phyloP scores from a whole-genome alignment of 2,888 invertebrate genomes.

The Zhengitettix transpicula region DNA sequence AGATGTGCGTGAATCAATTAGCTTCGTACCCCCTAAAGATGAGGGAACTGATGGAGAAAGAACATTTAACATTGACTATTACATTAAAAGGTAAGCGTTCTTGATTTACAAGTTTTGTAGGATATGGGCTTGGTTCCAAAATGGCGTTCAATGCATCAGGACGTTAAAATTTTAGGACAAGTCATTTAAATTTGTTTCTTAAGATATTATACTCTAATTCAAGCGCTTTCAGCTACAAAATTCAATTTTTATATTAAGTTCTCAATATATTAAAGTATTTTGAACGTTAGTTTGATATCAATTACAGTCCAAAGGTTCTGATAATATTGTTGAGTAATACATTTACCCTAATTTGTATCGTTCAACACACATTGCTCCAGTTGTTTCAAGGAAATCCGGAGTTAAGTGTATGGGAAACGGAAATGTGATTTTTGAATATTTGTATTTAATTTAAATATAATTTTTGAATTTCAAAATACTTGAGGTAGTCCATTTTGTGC shows the following conservation, averaged over 20 bases:
- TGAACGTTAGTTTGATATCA: too few relatives aligned
- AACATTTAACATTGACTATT: constrained; percentile 48
- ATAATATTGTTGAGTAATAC: too few relatives aligned
- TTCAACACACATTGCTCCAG: too few relatives aligned
- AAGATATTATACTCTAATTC: neutral
- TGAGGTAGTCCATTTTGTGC: too few relatives aligned
- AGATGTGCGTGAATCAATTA: constrained; percentile 21
- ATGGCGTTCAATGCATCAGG: neutral
- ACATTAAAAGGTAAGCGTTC: constrained; percentile 37
- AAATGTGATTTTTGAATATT: too few relatives aligned
- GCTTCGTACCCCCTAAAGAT: constrained; percentile 32
- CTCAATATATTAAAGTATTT: too few relatives aligned
- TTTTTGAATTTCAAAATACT: too few relatives aligned
- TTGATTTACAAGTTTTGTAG: neutral
- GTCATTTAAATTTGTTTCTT: neutral
- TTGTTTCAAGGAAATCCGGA: too few relatives aligned
- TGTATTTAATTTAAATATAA: too few relatives aligned
- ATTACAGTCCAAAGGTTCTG: too few relatives aligned
- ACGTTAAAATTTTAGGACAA: neutral
- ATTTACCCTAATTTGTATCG: too few relatives aligned
- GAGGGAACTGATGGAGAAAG: constrained; percentile 67
- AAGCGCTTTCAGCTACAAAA: neutral
- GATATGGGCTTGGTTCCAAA: neutral
- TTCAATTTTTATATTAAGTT: neutral
- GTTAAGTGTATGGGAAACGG: too few relatives aligned